Percentiles rank a stretch among this genome's conserved stretches.
These are phyloP conservation scores for Pseudorasbora parva DNA, from an alignment of 2,113 vertebrate genomes.

Conservation along the genomic window DNA sequence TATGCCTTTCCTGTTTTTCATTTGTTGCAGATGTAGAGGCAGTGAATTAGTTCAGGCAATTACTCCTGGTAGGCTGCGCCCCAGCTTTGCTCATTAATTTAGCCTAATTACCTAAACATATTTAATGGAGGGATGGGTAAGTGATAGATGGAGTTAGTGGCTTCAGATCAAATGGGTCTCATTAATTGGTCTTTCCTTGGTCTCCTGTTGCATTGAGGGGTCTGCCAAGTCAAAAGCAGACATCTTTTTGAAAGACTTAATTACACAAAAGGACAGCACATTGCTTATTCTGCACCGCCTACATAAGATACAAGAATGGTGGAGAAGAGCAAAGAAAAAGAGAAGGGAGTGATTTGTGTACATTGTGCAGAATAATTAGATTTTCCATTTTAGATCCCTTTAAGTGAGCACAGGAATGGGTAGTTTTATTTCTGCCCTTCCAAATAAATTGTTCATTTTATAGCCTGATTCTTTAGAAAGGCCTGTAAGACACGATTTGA, in stretches of 20 bases:
- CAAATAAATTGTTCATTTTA: not conserved
- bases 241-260: conserved; percentile 34
- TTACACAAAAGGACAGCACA: conserved; percentile 5
- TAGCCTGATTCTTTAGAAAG: not conserved
- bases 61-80: conserved; percentile 26
- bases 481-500: not conserved
- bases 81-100: conserved; percentile 41
- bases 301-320: not conserved
- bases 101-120: conserved; percentile 42
- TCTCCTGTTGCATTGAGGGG: conserved; percentile 2
- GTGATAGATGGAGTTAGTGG: conserved; percentile 30
- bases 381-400: not conserved
- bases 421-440: not conserved
- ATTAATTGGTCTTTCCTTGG: conserved; percentile 34
- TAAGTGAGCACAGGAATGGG: not conserved
- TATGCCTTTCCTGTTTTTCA: conserved; percentile 4
- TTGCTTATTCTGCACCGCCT: not conserved
- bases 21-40: not conserved
- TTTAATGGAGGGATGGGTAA: conserved; percentile 37
- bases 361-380: conserved; percentile 2
- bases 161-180: conserved; percentile 35
- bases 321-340: conserved; percentile 4
- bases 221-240: conserved; percentile 24
- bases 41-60: conserved; percentile 25
- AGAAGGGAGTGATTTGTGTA: not conserved